These are phyloP conservation scores for Corythaixoides concolor DNA, from an alignment of 2,113 vertebrate species.

Conservation along the genomic window DNA sequence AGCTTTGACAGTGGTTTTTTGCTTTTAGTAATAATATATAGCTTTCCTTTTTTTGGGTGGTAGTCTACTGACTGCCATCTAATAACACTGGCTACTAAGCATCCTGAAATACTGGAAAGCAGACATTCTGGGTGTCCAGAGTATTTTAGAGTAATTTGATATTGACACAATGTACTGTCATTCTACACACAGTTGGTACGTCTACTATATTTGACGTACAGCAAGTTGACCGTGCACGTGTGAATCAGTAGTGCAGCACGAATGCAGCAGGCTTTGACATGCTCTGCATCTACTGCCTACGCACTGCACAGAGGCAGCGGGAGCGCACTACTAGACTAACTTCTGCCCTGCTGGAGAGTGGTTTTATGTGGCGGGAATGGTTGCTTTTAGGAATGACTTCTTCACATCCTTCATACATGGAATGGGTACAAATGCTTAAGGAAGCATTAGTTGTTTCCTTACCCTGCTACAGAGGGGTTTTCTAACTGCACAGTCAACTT, in stretches of 20 bases:
- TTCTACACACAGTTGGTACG: rapidly evolving
- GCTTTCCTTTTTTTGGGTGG: not conserved
- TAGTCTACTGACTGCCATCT: not conserved
- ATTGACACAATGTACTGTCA: too few species aligned
- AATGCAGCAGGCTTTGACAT: too few species aligned
- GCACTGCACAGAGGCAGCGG: not conserved
- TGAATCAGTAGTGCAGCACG: rapidly evolving
- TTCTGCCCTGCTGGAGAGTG: not conserved
- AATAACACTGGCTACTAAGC: not conserved
- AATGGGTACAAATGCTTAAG: not conserved
- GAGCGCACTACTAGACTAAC: too few species aligned
- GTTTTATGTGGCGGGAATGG: not conserved
- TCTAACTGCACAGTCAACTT: not conserved
- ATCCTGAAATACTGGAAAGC: not conserved
- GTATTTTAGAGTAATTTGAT: not conserved
- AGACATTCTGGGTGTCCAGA: not conserved
- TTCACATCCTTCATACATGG: not conserved
- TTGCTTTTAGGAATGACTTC: not conserved
- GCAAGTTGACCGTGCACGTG: too few species aligned
- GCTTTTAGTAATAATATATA: not conserved
- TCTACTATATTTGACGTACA: not conserved
- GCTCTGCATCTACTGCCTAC: not conserved
- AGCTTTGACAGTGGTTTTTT: not conserved
- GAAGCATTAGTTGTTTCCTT: not conserved
- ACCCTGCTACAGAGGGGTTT: not conserved